A percentile compares a stretch with the other conserved stretches of the same genome.
Evolutionary conservation across 2,797 vertebrate genomes (phyloP).

Genomic region (Leptatherina wallacei): DNA sequence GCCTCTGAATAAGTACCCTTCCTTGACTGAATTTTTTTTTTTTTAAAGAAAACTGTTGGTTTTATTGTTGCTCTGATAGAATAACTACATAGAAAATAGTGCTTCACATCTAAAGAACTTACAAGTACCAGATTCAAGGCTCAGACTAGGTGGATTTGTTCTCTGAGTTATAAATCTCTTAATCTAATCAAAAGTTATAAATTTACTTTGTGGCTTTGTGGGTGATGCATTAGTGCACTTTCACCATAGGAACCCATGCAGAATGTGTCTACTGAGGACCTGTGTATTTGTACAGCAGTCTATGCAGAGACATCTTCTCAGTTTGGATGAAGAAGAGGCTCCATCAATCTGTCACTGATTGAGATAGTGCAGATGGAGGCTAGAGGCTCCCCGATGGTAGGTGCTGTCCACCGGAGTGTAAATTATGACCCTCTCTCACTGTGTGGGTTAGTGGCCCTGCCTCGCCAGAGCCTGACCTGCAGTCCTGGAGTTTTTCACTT

Average conservation of each 20-base stretch:
- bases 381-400: conserved; percentile 85
- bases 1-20: not conserved
- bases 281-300: conserved; percentile 72
- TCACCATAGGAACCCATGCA: conserved; percentile 65
- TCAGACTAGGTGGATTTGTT: conserved; percentile 26
- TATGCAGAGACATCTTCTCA: conserved; percentile 72
- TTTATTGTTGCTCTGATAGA: conserved; percentile 10
- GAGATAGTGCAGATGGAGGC: conserved; percentile 87
- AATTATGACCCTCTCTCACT: conserved; percentile 91
- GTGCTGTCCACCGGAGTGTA: conserved; percentile 86
- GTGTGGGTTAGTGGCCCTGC: conserved; percentile 93
- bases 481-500: conserved; percentile 99
- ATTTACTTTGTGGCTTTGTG: conserved; percentile 61
- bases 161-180: conserved; percentile 32
- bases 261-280: conserved; percentile 55
- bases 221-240: conserved; percentile 48
- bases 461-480: conserved; percentile 91
- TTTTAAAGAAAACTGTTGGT: not conserved
- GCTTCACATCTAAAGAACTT: not conserved
- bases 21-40: not conserved
- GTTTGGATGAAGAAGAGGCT: conserved; percentile 82
- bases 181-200: conserved; percentile 50
- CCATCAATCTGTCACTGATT: conserved; percentile 88
- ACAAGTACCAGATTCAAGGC: conserved; percentile 13
- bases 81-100: conserved; percentile 13